Percentiles rank a stretch among this genome's conserved stretches.
These are phyloP conservation scores for Pentalonia nigronervosa DNA, from an alignment of 1,140 invertebrate genomes.

Conservation along the genomic window DNA sequence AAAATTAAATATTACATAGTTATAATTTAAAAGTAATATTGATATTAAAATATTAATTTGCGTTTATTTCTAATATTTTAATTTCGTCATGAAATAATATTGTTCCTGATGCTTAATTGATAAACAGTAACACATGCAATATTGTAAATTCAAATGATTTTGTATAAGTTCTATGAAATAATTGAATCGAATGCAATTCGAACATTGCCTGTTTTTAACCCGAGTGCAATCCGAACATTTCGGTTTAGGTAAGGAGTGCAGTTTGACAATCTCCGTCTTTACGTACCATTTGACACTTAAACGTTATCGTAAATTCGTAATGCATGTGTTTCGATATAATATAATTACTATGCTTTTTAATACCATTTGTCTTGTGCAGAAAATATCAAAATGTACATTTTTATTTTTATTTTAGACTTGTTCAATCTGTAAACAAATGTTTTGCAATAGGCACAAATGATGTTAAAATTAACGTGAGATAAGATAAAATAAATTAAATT, in stretches of 20 bases:
- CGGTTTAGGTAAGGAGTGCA: not conserved
- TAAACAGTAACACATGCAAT: not conserved
- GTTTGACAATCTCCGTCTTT: not conserved
- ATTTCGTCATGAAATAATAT: too few species aligned
- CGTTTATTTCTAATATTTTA: not conserved
- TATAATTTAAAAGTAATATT: not conserved
- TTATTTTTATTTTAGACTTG: too few species aligned
- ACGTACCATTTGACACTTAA: not conserved
- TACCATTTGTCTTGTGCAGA: not conserved
- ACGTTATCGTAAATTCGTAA: not conserved
- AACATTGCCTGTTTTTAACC: not conserved
- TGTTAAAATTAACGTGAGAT: too few species aligned
- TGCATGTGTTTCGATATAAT: not conserved
- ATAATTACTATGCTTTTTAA: not conserved
- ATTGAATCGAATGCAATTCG: not conserved
- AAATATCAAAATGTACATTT: not conserved
- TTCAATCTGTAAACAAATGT: too few species aligned
- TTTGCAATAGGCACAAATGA: too few species aligned
- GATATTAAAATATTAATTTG: not conserved
- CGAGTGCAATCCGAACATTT: too few species aligned
- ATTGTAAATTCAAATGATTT: not conserved
- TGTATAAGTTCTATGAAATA: not conserved
- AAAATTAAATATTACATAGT: too few species aligned
- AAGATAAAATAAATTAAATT: too few species aligned
- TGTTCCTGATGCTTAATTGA: not conserved